Base-by-base conservation (phyloP, 2,888 invertebrate genomes). In the Papilio protenor region DNA sequence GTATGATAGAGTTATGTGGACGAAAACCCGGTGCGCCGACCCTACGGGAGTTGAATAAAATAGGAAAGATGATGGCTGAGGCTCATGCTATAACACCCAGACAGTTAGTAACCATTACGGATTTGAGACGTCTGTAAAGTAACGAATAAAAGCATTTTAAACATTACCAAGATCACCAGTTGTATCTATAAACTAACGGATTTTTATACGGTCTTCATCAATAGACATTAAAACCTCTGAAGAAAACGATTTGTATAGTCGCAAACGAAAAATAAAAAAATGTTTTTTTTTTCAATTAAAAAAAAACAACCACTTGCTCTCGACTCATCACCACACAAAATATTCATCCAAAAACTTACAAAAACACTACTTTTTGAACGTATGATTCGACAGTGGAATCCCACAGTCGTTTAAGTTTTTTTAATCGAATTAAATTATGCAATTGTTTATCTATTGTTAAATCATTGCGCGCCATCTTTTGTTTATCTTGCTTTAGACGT, bases 401-500 rank as follows among this genome's bases (percentile, higher is more conserved):
- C n/a, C 1, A 11, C 10, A 18, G n/a, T n/a, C 1, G 10, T 64
- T 33, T 33, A 5, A 0, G 8, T 66, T 66, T 45, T 69, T 69
- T 21, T 69, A n/a, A 45, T 69, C 21, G n/a, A 45, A 45, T 40
- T 14, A 45, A 45, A 21, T 64, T 64, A 69, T 69, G 66, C 21
- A 45, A 69, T 69, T 69, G 21, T 33, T 69, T 45, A 45, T 69
- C 66, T 27, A 45, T 45, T 59, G 57, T 59, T 12, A 4, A 11
- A 23, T 21, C 10, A n/a, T 66, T 27, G 18, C 64, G 64, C 66
- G 66, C 33, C 40, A 40, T 55, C 8, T 57, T 73, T 55, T 73
- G 14, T 59, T 47, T 73, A 73, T 66, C n/a, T 66, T 66, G 18
- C n/a, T 66, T 57, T 75, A 66, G 78, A 72, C 75, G 75, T 75